Conservation (phyloP, 2,113 vertebrate genomes). For the Piaya cayana region DNA sequence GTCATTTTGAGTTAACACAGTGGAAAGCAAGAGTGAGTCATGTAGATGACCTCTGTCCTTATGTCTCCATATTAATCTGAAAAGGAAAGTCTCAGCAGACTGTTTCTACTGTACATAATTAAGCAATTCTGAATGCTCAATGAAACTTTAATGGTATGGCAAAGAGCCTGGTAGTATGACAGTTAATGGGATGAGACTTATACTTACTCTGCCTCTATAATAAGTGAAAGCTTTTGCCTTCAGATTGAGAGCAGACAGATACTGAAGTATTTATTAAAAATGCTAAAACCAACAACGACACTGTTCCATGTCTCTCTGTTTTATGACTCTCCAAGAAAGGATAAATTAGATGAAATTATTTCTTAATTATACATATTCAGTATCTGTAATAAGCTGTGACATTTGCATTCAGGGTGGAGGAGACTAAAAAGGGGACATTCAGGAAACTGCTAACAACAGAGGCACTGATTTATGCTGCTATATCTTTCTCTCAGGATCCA, state of each 20-base stretch:
- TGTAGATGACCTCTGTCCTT: constrained; percentile 60
- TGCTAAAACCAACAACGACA: constrained; percentile 23
- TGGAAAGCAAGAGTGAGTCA: constrained; percentile 41
- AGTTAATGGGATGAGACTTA: constrained; percentile 76
- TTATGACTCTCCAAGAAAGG: constrained; percentile 23
- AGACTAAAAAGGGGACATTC: background rate
- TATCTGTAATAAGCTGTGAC: constrained; percentile 23
- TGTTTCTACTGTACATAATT: constrained; percentile 78
- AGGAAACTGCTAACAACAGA: constrained; percentile 12
- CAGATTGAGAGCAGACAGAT: constrained; percentile 39
- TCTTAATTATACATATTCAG: constrained; percentile 57
- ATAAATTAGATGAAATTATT: constrained; percentile 44
- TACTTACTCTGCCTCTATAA: constrained; percentile 66
- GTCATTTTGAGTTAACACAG: constrained; percentile 38
- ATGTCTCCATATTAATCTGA: constrained; percentile 60
- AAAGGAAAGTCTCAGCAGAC: constrained; percentile 62
- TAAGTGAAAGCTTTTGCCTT: constrained; percentile 69
- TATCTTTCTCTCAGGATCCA: background rate
- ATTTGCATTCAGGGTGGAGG: constrained; percentile 23
- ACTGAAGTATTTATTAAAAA: constrained; percentile 52
- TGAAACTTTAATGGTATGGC: constrained; percentile 72
- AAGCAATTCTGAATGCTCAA: constrained; percentile 74
- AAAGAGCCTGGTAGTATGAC: constrained; percentile 69
- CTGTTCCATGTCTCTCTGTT: constrained; percentile 31
- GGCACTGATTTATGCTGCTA: background rate